phyloP scores from a whole-genome alignment of 2,888 invertebrate genomes.

The Noctuana brunneofusca region DNA sequence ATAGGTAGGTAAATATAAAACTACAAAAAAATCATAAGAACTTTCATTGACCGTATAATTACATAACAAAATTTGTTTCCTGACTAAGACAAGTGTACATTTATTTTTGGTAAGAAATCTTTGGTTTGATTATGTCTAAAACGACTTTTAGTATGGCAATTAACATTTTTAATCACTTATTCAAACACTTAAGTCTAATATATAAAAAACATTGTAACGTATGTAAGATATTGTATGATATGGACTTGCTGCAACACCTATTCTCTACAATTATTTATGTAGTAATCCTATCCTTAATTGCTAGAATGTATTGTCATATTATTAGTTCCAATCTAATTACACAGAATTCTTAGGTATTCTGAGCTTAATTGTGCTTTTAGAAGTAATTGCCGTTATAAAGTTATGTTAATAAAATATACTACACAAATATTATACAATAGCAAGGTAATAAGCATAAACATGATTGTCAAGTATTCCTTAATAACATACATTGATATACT shows the following conservation, averaged over 20 bases:
- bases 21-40: neutral
- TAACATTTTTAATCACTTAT: neutral
- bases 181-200: neutral
- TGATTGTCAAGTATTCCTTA: neutral
- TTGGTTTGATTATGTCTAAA: neutral
- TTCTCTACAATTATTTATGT: conserved; percentile 21
- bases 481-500: conserved; percentile 8
- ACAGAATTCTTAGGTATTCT: conserved; percentile 40
- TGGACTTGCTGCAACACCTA: conserved; percentile 38
- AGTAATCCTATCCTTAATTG: conserved; percentile 32
- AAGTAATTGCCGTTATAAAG: conserved; percentile 4
- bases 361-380: conserved; percentile 19
- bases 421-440: neutral
- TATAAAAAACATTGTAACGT: conserved; percentile 23
- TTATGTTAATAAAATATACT: neutral
- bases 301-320: conserved; percentile 70
- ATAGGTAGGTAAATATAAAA: too few species aligned
- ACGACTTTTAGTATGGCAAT: conserved; percentile 7
- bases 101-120: neutral
- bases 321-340: conserved; percentile 59
- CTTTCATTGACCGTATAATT: neutral
- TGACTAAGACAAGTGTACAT: too few species aligned
- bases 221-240: conserved; percentile 39
- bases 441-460: conserved; percentile 2
- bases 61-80: neutral